Percentiles rank a stretch among this genome's conserved stretches.
Conservation (phyloP, 2,888 invertebrate species). For the Ceratothoa steindachneri region DNA sequence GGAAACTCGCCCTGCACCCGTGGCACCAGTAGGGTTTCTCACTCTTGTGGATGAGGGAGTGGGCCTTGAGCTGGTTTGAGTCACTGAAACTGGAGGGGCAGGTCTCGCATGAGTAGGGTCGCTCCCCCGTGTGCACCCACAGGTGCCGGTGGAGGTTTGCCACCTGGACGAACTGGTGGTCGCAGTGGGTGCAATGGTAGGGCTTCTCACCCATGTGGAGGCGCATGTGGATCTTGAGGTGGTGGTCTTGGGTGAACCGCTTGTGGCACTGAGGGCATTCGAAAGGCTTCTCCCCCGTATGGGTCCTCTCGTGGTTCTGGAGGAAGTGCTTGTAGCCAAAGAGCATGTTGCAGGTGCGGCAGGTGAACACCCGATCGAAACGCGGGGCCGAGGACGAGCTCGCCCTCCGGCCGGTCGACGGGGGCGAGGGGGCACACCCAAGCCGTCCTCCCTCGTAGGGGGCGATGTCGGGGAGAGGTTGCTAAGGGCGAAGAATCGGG, state of each 20-base stretch:
- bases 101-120: conserved; percentile 77
- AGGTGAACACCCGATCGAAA: conserved; percentile 77
- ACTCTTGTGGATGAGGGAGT: conserved; percentile 80
- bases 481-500: not conserved
- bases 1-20: not conserved
- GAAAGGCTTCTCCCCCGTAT: conserved; percentile 91
- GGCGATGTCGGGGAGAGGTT: not conserved
- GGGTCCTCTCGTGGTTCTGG: conserved; percentile 89
- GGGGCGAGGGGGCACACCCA: not conserved
- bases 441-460: not conserved
- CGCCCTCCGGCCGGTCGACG: conserved; percentile 25
- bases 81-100: conserved; percentile 84
- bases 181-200: conserved; percentile 85
- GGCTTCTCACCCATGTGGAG: conserved; percentile 91
- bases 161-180: conserved; percentile 87
- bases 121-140: conserved; percentile 85
- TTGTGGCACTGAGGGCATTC: conserved; percentile 88
- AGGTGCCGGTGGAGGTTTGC: conserved; percentile 83
- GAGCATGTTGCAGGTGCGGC: conserved; percentile 78
- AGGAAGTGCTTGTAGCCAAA: conserved; percentile 92
- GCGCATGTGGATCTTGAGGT: conserved; percentile 86
- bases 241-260: conserved; percentile 86
- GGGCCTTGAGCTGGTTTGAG: conserved; percentile 86
- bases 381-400: conserved; percentile 21
- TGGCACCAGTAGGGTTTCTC: conserved; percentile 66